A percentile compares a stretch with the other conserved stretches of the same genome.
phyloP scores from a whole-genome alignment of 2,113 vertebrate species.

The Murina feae region DNA sequence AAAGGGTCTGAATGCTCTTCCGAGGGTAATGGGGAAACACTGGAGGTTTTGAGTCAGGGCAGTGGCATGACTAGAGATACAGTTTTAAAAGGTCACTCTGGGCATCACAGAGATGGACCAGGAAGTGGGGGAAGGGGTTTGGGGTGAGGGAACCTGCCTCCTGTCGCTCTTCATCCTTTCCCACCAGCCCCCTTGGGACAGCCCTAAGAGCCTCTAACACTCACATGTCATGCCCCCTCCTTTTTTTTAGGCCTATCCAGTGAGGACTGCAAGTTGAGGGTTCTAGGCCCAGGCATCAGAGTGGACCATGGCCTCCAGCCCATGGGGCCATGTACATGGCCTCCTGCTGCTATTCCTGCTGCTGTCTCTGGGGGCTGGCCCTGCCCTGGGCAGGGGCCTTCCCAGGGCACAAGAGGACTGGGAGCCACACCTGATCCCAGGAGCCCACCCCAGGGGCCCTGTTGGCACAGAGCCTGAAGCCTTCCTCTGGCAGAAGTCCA shows the following conservation, averaged over 20 bases:
- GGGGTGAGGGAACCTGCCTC: background rate
- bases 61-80: background rate
- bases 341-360: conserved; percentile 52
- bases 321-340: background rate
- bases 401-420: background rate
- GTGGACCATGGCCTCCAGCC: conserved; percentile 55
- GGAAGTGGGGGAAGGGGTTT: background rate
- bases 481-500: background rate
- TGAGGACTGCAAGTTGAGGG: background rate
- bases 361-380: background rate
- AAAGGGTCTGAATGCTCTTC: background rate
- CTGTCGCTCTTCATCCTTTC: background rate
- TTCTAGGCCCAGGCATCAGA: background rate
- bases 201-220: background rate
- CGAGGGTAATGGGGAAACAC: background rate
- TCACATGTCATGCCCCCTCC: background rate
- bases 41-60: background rate
- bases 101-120: background rate
- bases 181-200: background rate
- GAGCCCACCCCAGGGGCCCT: background rate
- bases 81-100: background rate
- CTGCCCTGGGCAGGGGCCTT: conserved; percentile 1
- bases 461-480: background rate
- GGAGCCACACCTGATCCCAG: background rate
- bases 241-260: conserved; percentile 26